Evolutionary conservation across 1,140 invertebrate genomes (phyloP), one percentile per base, ranked within the genome.

Genomic region (Drosophila insularis): DNA sequence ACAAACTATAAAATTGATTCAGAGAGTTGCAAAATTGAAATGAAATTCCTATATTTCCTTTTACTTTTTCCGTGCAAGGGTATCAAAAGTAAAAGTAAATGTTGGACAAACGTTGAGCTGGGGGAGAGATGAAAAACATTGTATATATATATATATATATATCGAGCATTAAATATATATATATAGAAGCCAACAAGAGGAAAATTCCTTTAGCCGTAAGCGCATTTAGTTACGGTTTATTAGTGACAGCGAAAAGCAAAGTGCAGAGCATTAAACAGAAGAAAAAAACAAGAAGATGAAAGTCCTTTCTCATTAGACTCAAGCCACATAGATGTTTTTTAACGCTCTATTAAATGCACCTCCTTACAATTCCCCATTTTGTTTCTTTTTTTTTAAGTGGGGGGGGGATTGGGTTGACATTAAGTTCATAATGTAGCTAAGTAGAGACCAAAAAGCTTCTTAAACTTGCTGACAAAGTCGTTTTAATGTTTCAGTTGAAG

Each of bases 151-250:
- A 43, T 40, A 14, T 1, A 43, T 43, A 17, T 50, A 21, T 50
- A 50, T 21, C 32, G 10, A 11, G 32, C 32, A 35, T 35, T 35
- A 27, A 27, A 10, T 50, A 50, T 50, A 19, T 21, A 19, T 46
- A 56, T 46, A 32, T 40, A 59, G 50, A 40, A 27, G 13, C 13
- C 14, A 31, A 39, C 50, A n/a, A 37, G 35, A 37, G 11, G 35
- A 66, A 27, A 53, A 27, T 61, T 37, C 43, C 31, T 50, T 10
- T 53, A 27, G 59, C 66, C 46, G 53, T 67, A 61, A 63, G 71
- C 70, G 74, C 74, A 74, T 85, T 85, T 85, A 80, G 81, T 74
- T 75, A 80, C 71, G 72, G 64, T 63, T 70, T 68, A 74, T 77
- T 64, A 73, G 60, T 63, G 73, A 55, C 64, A 67, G 68, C 68